Conservation (phyloP, 2,888 invertebrate species). For the Ormyrus labotus region DNA sequence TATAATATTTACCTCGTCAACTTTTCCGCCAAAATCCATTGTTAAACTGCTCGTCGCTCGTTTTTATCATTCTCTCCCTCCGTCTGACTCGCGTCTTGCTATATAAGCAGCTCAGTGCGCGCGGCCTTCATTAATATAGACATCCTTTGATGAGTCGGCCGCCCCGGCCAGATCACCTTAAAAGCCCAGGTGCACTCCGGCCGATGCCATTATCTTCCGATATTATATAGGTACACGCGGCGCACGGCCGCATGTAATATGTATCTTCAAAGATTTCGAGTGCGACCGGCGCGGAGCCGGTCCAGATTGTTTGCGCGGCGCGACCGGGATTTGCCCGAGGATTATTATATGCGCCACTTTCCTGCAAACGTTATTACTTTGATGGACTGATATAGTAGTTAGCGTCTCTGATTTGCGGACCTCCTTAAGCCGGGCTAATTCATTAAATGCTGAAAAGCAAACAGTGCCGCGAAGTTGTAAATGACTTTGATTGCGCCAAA, state of each 20-base stretch:
- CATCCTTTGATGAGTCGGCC: conserved; percentile 61
- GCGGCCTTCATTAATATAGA: conserved; percentile 63
- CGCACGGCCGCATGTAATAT: neutral
- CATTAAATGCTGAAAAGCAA: too few relatives aligned
- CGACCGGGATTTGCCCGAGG: neutral
- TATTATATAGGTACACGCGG: neutral
- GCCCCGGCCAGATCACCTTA: conserved; percentile 46
- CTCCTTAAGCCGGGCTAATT: too few relatives aligned
- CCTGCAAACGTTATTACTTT: conserved; percentile 4
- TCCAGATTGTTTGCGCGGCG: neutral
- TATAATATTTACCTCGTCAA: too few relatives aligned
- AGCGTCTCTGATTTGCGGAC: too few relatives aligned
- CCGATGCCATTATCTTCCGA: conserved; percentile 49
- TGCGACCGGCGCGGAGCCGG: neutral
- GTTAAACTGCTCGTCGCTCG: too few relatives aligned
- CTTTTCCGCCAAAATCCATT: too few relatives aligned
- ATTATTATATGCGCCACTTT: neutral
- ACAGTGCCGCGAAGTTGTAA: too few relatives aligned
- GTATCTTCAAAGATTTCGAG: neutral
- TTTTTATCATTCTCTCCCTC: too few relatives aligned
- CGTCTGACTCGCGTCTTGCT: too few relatives aligned
- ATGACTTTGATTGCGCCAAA: too few relatives aligned
- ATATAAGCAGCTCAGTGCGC: neutral
- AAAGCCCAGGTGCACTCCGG: conserved; percentile 40
- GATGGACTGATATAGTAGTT: neutral